Percentiles rank a stretch among this genome's conserved stretches.
Conservation (phyloP, 30 jellyfish, hydroid and myxozoan species). For the Rhopilema esculentum region DNA sequence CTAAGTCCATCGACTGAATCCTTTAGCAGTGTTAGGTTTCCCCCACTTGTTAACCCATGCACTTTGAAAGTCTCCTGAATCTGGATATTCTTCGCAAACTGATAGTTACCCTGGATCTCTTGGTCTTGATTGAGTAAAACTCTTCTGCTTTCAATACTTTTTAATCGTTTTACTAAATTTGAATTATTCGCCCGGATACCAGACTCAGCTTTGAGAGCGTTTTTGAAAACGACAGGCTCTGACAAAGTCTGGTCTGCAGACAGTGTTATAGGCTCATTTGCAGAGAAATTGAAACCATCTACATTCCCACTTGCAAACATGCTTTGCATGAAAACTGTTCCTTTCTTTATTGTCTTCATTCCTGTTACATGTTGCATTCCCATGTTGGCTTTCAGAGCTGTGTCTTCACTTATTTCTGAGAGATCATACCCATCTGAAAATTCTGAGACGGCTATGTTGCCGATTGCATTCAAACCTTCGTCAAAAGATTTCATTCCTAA, state of each 20-base stretch:
- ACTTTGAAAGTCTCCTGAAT: neutral
- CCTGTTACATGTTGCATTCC: constrained; percentile 64
- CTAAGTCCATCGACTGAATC: neutral
- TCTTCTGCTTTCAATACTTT: neutral
- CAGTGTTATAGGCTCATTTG: constrained; percentile 19
- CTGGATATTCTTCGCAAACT: neutral
- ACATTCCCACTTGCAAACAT: constrained; percentile 24
- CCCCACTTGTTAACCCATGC: constrained; percentile 10
- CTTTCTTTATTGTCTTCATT: constrained; percentile 19
- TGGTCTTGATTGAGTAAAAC: constrained; percentile 17
- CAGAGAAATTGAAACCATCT: constrained; percentile 50
- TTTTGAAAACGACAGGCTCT: constrained; percentile 9
- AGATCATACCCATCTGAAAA: constrained; percentile 36
- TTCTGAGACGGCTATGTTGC: constrained; percentile 12
- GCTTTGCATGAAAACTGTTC: neutral
- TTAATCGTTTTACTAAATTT: neutral
- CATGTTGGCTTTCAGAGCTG: constrained; percentile 9
- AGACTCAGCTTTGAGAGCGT: neutral
- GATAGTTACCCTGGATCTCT: neutral
- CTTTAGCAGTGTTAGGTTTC: neutral
- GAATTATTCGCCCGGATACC: neutral
- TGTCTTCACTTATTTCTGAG: neutral
- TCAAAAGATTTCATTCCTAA: constrained; percentile 41
- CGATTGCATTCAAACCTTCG: neutral
- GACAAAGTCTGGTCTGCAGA: constrained; percentile 19